phyloP scores from a whole-genome alignment of 1,140 invertebrate species.

The Drosophila pruinosa region DNA sequence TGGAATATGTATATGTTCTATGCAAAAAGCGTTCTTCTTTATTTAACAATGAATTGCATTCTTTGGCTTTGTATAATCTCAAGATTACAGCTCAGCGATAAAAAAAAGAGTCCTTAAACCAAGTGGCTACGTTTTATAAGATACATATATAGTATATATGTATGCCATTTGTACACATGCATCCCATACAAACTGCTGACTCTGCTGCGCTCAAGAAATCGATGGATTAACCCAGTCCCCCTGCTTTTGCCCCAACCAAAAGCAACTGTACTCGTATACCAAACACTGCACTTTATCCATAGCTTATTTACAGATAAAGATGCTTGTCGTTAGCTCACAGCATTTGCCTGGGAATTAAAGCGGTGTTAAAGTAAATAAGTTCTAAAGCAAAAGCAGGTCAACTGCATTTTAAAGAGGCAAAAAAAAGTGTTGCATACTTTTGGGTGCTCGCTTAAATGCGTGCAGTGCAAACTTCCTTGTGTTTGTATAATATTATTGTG shows the following conservation, averaged over 20 bases:
- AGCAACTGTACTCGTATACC: no score
- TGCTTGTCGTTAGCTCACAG: constrained; percentile 1
- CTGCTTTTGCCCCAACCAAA: background rate
- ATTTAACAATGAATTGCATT: background rate
- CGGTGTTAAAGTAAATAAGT: background rate
- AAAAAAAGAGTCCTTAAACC: constrained; percentile 25
- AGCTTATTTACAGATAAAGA: background rate
- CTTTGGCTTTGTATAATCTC: constrained; percentile 33
- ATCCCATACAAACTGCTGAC: constrained; percentile 25
- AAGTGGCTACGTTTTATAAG: constrained; percentile 20
- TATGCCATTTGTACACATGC: constrained; percentile 3
- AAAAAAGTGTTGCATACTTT: constrained; percentile 2
- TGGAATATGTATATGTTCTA: background rate
- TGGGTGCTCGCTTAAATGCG: background rate
- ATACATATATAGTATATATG: constrained; percentile 4
- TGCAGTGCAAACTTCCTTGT: no score
- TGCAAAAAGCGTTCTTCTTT: background rate
- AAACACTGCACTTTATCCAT: constrained; percentile 14
- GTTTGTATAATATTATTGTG: background rate
- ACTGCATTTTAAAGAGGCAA: background rate
- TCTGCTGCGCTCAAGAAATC: constrained; percentile 50
- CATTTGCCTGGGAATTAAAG: background rate
- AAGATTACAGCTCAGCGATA: constrained; percentile 36
- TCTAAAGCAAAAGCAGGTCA: background rate
- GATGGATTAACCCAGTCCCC: constrained; percentile 52